Base-by-base conservation (phyloP, 2,113 vertebrate species). In the Sturnus vulgaris region DNA sequence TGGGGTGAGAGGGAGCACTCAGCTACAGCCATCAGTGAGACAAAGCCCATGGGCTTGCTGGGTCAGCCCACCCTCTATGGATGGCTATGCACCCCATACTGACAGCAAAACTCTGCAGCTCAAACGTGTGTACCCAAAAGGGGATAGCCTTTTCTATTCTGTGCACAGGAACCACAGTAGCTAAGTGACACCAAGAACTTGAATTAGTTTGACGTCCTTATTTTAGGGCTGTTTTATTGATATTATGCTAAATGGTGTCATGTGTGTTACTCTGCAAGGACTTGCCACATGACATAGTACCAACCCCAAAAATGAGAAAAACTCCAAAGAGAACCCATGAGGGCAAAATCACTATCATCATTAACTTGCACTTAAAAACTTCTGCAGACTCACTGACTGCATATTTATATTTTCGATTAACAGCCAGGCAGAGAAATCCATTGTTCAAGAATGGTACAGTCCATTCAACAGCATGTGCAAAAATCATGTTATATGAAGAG, bases 71-170 rank as follows among this genome's bases (percentile, higher is more conserved):
- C 5, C 15, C 46, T 61, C 10, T 19, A 11, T 0, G 6, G 37
- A 39, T 6, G 21, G 31, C 21, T 33, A 42, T 15, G 69, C 25
- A 47, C 3, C 7, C 27, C 1, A 2, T 3, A 57, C 0, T 30
- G n/a, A 77, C 49, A 90, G 44, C 25, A 90, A 64, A 87, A 40
- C 44, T 28, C 56, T n/a, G 44, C 39, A 64, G 24, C 39, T 50
- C 55, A n/a, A 19, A 24, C 14, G 7, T 37, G 28, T 1, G 4
- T 12, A 59, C 12, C n/a, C 44, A 77, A 46, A 12, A 53, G 4
- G 12, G 6, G 2, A 7, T 7, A 59, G 15, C 22, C 59, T 71
- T 46, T 70, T 76, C 21, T 72, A 24, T 37, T 63, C 49, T 55
- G 46, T 59, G 35, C 49, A 65, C 8, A 61, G 47, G 46, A 79